Evolutionary conservation across 1,140 invertebrate genomes (phyloP).

Genomic region (Chymomyza costata): DNA sequence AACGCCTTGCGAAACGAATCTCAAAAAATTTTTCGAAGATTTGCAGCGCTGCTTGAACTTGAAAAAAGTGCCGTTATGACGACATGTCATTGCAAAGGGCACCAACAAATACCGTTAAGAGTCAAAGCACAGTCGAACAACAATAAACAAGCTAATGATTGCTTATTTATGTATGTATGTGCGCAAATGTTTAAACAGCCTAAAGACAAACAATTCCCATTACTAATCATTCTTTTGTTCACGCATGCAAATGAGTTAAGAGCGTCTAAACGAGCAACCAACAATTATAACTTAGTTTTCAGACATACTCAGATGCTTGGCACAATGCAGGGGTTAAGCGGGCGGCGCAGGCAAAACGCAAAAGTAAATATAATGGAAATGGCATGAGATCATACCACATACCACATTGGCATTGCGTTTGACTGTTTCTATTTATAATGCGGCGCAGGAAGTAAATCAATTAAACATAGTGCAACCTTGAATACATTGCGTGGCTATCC

Average conservation of each 20-base stretch:
- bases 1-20: too few relatives aligned
- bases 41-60: too few relatives aligned
- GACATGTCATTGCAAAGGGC: too few relatives aligned
- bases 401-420: too few relatives aligned
- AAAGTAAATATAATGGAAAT: conserved; percentile 31
- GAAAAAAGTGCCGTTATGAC: too few relatives aligned
- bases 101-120: not conserved
- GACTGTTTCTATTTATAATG: conserved; percentile 41
- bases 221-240: conserved; percentile 36
- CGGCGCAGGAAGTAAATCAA: conserved; percentile 23
- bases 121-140: conserved; percentile 3
- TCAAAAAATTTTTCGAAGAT: too few relatives aligned
- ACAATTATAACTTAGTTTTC: conserved; percentile 36
- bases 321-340: conserved; percentile 23
- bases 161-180: not conserved
- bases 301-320: conserved; percentile 49
- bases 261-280: conserved; percentile 55
- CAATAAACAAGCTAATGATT: not conserved
- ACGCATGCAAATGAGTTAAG: conserved; percentile 51
- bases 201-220: conserved; percentile 18
- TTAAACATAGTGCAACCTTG: conserved; percentile 44
- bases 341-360: conserved; percentile 15
- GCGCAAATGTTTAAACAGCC: conserved; percentile 7
- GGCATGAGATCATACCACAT: conserved; percentile 62
- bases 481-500: not conserved